A percentile compares a stretch with the other conserved stretches of the same genome.
These are phyloP conservation scores for Vannuccia rotundouncinata DNA, from an alignment of 2,888 invertebrate species.

Conservation along the genomic window DNA sequence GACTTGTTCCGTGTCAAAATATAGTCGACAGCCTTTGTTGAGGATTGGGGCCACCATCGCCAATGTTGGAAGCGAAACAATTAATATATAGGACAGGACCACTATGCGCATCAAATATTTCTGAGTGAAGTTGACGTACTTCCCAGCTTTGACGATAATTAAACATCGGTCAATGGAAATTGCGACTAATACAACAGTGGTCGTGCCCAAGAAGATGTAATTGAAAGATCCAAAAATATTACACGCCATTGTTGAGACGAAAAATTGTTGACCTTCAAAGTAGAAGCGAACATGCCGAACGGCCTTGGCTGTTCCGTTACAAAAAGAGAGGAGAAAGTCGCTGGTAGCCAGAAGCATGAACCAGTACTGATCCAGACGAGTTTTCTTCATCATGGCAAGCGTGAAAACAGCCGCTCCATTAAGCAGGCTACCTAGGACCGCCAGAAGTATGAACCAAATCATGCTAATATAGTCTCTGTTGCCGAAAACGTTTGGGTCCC, in stretches of 20 bases:
- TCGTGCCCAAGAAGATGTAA: neutral
- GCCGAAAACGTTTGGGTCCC: neutral
- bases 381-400: slow-evolving; percentile 7
- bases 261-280: neutral
- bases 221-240: neutral
- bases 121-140: neutral
- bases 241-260: neutral
- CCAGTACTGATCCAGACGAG: slow-evolving; percentile 15
- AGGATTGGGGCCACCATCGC: neutral
- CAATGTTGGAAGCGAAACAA: neutral
- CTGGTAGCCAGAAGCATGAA: neutral
- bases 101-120: neutral
- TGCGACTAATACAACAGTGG: neutral
- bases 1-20: neutral
- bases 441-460: neutral
- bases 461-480: neutral
- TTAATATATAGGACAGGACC: neutral
- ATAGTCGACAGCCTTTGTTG: neutral
- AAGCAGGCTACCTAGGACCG: neutral
- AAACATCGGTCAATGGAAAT: neutral
- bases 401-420: neutral
- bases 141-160: neutral
- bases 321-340: neutral
- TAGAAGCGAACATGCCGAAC: neutral
- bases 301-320: neutral